A percentile compares a stretch with the other conserved stretches of the same genome.
Evolutionary conservation across 2,113 vertebrate species (phyloP).

Genomic region (Myrmophylax atrothorax): DNA sequence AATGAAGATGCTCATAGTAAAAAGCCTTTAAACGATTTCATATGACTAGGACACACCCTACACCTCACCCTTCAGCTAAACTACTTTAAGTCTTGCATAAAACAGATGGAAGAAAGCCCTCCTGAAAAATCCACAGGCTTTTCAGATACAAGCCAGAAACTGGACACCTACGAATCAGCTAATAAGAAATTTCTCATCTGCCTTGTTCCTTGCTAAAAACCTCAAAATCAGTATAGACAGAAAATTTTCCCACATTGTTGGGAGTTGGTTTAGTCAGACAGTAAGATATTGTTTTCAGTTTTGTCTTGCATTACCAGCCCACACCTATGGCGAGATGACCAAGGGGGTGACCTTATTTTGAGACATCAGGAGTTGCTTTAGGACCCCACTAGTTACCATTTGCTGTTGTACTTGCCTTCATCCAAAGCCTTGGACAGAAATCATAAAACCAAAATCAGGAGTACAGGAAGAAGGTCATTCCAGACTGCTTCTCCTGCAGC

Average conservation of each 20-base stretch:
- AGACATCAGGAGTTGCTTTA: background rate
- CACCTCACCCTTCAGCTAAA: background rate
- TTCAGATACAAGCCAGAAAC: background rate
- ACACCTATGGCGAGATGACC: rapidly evolving
- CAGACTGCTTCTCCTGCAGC: too few relatives aligned
- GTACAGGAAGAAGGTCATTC: too few relatives aligned
- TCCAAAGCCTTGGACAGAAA: background rate
- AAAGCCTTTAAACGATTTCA: background rate
- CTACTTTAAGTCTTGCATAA: background rate
- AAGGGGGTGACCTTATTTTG: background rate
- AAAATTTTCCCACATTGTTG: background rate
- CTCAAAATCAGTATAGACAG: background rate
- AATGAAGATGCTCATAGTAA: background rate
- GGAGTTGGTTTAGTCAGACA: background rate
- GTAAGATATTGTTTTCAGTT: background rate
- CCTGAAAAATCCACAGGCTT: background rate
- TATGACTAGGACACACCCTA: background rate
- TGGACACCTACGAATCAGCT: background rate
- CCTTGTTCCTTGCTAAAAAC: background rate
- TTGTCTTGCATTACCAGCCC: background rate
- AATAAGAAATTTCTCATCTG: background rate
- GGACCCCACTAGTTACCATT: background rate
- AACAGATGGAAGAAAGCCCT: background rate
- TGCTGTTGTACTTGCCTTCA: background rate
- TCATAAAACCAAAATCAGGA: background rate